Base-by-base conservation (phyloP, 2,113 vertebrate genomes). In the Plotosus lineatus region DNA sequence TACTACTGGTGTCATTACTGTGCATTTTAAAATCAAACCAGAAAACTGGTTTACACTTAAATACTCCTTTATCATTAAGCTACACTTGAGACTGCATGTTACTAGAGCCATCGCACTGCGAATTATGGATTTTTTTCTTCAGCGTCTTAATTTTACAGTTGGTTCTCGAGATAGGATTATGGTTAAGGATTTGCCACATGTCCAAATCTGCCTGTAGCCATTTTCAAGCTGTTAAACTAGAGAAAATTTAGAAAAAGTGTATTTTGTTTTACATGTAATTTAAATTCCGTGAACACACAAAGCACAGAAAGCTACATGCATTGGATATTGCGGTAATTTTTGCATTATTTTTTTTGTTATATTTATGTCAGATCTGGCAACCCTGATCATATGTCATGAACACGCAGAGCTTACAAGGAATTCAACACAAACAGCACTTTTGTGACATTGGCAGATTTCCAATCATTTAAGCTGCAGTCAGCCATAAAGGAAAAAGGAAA, bases 361-460 rank as follows among this genome's bases (percentile, higher is more conserved):
- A 14, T 69, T 48, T 69, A 15, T 48, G 9, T 69, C 12, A 28
- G 40, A 26, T 46, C 14, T 44, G 66, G 66, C 40, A 69, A 46
- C 66, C 23, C 40, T 23, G 19, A 23, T 65, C 5, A 46, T 69
- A 69, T 69, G 66, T 26, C 23, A 44, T 11, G 12, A 46, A 28
- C 66, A 68, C 65, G 28, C 15, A 69, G 23, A n/a, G 65, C 40
- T 28, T 44, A 69, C 40, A 69, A 46, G 66, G 31, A 69, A 44
- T 69, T 69, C 10, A 69, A 69, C 23, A 69, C 40, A 69, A 69
- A 44, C 40, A 69, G 66, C 40, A 44, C 44, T 33, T 48, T 31
- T 31, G n/a, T 72, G 44, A 72, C 44, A 48, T 31, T 71, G 66
- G 66, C 66, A 26, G 26, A 6, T 68, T n/a, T 68, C 65, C 65